phyloP scores from a whole-genome alignment of 2,797 vertebrate species.

The Scyliorhinus canicula region DNA sequence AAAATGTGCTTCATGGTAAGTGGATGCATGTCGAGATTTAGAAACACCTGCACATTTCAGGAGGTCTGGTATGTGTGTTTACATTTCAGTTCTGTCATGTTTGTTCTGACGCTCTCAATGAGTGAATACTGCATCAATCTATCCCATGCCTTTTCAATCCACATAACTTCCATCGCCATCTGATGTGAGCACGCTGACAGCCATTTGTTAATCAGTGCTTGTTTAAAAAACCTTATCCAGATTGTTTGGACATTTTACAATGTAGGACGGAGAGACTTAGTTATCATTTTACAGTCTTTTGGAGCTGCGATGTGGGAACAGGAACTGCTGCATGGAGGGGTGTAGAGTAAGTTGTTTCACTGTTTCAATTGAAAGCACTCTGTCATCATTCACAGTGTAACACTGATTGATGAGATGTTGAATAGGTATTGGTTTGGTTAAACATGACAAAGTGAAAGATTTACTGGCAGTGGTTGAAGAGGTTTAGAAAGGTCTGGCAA shows the following conservation, averaged over 20 bases:
- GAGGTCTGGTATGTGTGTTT: conserved; percentile 51
- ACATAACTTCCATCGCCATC: conserved; percentile 42
- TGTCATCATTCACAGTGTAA: conserved; percentile 57
- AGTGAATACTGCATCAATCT: neutral
- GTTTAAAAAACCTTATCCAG: conserved; percentile 33
- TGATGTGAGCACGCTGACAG: conserved; percentile 63
- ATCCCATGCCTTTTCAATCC: conserved; percentile 45
- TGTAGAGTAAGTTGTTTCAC: conserved; percentile 60
- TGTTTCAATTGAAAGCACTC: conserved; percentile 55
- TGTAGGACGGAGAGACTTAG: conserved; percentile 42
- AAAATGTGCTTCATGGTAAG: conserved; percentile 43
- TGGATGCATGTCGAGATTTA: conserved; percentile 44
- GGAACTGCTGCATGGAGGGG: conserved; percentile 42
- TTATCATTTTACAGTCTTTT: conserved; percentile 45
- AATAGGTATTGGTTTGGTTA: conserved; percentile 82
- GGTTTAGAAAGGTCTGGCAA: conserved; percentile 48
- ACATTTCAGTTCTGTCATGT: conserved; percentile 51
- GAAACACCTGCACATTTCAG: conserved; percentile 48
- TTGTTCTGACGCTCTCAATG: conserved; percentile 43
- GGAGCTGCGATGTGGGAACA: conserved; percentile 41
- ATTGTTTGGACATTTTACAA: conserved; percentile 38
- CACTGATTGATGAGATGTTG: conserved; percentile 79
- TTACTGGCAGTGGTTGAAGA: conserved; percentile 63
- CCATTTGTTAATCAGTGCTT: conserved; percentile 65
- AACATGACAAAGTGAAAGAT: conserved; percentile 84